Percentiles rank a stretch among this genome's conserved stretches.
Conservation (phyloP, 2,113 vertebrate species). For the Vicugna pacos region DNA sequence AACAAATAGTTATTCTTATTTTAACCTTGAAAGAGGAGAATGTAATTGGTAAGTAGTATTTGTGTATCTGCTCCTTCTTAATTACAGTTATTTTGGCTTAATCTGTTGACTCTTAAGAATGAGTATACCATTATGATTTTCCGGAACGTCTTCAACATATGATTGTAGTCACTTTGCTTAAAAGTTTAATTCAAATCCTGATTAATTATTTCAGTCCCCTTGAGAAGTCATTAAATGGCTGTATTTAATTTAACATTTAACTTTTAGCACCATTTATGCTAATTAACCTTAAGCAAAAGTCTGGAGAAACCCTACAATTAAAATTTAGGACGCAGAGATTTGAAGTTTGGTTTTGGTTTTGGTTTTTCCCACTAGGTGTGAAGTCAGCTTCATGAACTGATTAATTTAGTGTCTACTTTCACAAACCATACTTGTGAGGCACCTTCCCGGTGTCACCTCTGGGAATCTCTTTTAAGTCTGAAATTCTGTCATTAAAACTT, state of each 20-base stretch:
- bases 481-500: slow-evolving; percentile 4
- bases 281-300: slow-evolving; percentile 10
- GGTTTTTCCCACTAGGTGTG: background rate
- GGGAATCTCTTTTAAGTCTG: background rate
- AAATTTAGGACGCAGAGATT: background rate
- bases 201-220: slow-evolving; percentile 45
- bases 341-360: background rate
- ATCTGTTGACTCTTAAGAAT: background rate
- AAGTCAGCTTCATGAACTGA: slow-evolving; percentile 8
- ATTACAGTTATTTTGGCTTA: slow-evolving; percentile 31
- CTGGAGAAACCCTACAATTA: background rate
- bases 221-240: slow-evolving; percentile 44
- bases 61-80: slow-evolving; percentile 1
- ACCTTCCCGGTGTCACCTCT: background rate
- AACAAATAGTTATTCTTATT: slow-evolving; percentile 73
- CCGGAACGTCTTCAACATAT: slow-evolving; percentile 41
- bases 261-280: slow-evolving; percentile 11
- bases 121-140: slow-evolving; percentile 17
- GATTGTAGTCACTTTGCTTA: slow-evolving; percentile 26
- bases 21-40: slow-evolving; percentile 24
- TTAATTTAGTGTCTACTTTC: slow-evolving; percentile 28
- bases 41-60: slow-evolving; percentile 13
- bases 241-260: slow-evolving; percentile 69
- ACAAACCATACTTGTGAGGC: background rate
- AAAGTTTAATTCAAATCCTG: slow-evolving; percentile 62